phyloP scores from a whole-genome alignment of 2,888 invertebrate species.

The Ctena decussata region DNA sequence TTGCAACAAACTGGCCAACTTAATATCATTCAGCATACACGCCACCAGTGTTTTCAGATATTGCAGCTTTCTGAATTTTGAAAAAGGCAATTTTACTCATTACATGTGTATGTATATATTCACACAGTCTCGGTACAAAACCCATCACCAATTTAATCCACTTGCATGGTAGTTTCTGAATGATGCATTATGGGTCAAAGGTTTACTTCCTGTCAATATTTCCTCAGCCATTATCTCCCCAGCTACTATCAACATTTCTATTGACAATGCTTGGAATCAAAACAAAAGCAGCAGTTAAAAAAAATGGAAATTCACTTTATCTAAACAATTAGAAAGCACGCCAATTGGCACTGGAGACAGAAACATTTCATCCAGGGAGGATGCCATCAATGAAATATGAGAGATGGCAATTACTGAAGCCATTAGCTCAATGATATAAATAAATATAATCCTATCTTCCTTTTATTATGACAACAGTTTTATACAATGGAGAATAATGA shows the following conservation, averaged over 20 bases:
- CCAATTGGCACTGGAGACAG: not conserved
- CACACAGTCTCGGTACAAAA: not conserved
- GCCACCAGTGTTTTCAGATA: too few relatives aligned
- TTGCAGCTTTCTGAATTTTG: too few relatives aligned
- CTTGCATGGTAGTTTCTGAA: not conserved
- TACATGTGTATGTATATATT: not conserved
- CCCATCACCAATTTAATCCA: not conserved
- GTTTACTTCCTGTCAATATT: conserved; percentile 4
- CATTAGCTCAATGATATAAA: conserved; percentile 12
- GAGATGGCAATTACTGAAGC: not conserved
- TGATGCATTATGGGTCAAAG: conserved; percentile 1
- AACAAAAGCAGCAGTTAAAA: not conserved
- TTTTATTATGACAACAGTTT: not conserved
- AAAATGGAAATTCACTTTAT: conserved; percentile 1
- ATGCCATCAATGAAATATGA: conserved; percentile 1
- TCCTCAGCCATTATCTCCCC: not conserved
- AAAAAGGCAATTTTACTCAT: too few relatives aligned
- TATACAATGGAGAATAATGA: not conserved
- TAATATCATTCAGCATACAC: too few relatives aligned
- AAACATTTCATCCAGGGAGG: not conserved
- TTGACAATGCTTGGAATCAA: not conserved
- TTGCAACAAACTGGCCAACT: too few relatives aligned
- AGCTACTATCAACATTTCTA: not conserved
- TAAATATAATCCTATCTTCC: conserved; percentile 6
- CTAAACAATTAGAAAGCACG: conserved; percentile 4